Conservation (phyloP, 2,888 invertebrate species). For the Protonemura montana region DNA sequence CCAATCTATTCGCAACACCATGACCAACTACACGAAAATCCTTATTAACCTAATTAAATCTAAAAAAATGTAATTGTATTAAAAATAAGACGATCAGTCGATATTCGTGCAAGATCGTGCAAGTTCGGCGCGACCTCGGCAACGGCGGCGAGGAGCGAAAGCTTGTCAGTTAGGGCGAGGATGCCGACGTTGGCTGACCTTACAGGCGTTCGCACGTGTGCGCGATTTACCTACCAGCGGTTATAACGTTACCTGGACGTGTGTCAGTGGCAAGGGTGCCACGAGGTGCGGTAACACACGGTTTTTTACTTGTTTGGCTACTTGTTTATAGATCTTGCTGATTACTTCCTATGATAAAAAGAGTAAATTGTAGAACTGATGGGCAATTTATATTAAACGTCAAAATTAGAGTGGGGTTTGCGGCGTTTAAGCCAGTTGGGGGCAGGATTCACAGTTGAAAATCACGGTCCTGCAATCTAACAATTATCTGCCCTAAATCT, state of each 20-base stretch:
- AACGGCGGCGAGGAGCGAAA: neutral
- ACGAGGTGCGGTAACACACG: neutral
- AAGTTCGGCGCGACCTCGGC: neutral
- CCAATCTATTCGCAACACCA: neutral
- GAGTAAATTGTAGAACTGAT: too few relatives aligned
- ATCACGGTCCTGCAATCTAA: too few relatives aligned
- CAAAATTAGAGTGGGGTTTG: too few relatives aligned
- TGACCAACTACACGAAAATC: neutral
- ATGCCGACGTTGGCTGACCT: neutral
- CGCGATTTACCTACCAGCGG: neutral
- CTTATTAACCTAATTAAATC: neutral
- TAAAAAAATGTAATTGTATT: neutral
- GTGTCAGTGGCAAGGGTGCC: neutral
- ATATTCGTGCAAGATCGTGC: neutral
- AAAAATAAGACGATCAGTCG: neutral
- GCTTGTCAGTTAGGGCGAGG: neutral
- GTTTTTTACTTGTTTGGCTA: neutral
- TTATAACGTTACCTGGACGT: neutral
- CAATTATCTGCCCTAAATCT: too few relatives aligned
- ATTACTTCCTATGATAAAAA: too few relatives aligned
- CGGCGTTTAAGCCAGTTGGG: too few relatives aligned
- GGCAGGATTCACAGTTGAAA: too few relatives aligned
- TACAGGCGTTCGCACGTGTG: neutral
- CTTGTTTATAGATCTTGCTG: neutral
- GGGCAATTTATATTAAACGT: too few relatives aligned